Evolutionary conservation across 2,888 invertebrate species (phyloP).

Genomic region (Lepidonotus clava): DNA sequence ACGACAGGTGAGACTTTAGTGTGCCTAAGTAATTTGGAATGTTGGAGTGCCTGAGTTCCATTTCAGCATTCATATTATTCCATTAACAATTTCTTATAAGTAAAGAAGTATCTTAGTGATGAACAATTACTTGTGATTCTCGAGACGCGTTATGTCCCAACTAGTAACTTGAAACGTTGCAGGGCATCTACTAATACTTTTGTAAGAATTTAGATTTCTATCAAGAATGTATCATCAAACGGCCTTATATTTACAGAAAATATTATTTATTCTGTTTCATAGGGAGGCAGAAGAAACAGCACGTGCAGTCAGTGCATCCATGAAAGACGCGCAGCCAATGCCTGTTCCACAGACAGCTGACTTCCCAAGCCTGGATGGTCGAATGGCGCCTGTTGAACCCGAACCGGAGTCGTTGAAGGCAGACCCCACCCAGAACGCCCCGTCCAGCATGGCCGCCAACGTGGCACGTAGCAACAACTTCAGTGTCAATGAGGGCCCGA

Average conservation of each 20-base stretch:
- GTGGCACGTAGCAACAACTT: slow-evolving; percentile 76
- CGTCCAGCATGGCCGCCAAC: slow-evolving; percentile 74
- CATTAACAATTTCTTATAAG: too few species aligned
- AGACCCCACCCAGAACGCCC: neutral
- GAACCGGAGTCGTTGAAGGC: neutral
- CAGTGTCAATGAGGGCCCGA: slow-evolving; percentile 73
- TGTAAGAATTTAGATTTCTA: too few species aligned
- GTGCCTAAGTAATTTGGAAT: too few species aligned
- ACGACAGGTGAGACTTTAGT: too few species aligned
- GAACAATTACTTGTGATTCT: too few species aligned
- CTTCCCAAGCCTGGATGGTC: slow-evolving; percentile 60
- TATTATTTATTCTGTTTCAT: slow-evolving; percentile 25
- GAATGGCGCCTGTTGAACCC: neutral
- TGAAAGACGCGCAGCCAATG: slow-evolving; percentile 61
- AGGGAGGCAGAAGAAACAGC: slow-evolving; percentile 70
- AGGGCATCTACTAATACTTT: too few species aligned
- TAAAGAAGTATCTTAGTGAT: too few species aligned
- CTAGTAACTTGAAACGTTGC: too few species aligned
- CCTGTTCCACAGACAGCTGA: slow-evolving; percentile 51
- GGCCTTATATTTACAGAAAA: neutral
- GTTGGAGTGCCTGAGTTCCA: too few species aligned
- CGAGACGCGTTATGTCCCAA: too few species aligned
- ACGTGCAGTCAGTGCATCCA: slow-evolving; percentile 70
- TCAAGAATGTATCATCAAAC: too few species aligned
- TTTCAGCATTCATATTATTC: too few species aligned